phyloP scores from a whole-genome alignment of 2,888 invertebrate genomes.

The Scaptomyza polygonia region DNA sequence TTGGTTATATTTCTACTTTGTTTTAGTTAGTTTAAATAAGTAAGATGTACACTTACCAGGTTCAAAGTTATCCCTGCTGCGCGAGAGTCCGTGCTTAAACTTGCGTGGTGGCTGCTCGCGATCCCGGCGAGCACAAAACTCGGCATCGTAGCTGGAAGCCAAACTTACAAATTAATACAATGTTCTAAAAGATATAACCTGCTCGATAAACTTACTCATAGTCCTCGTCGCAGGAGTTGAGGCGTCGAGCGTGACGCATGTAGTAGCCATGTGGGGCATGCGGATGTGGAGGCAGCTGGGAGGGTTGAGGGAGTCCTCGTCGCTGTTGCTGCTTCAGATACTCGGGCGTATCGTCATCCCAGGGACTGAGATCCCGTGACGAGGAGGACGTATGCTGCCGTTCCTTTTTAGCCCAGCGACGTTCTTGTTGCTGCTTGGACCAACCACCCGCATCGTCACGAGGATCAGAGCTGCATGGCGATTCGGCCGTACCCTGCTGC shows the following conservation, averaged over 20 bases:
- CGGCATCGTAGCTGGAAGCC: slow-evolving; percentile 82
- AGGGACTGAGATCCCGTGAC: slow-evolving; percentile 91
- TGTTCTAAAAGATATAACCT: background rate
- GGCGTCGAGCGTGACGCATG: slow-evolving; percentile 85
- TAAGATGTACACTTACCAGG: slow-evolving; percentile 65
- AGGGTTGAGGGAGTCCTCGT: slow-evolving; percentile 36
- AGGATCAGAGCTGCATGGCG: slow-evolving; percentile 92
- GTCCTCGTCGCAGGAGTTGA: slow-evolving; percentile 89
- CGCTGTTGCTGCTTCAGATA: slow-evolving; percentile 84
- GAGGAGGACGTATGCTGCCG: slow-evolving; percentile 89
- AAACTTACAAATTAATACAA: background rate
- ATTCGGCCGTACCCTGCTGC: slow-evolving; percentile 85
- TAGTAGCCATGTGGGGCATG: slow-evolving; percentile 84
- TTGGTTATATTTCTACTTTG: too few species aligned
- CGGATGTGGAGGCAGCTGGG: slow-evolving; percentile 44
- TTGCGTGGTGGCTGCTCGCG: slow-evolving; percentile 77
- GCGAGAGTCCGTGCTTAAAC: slow-evolving; percentile 81
- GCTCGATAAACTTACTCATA: slow-evolving; percentile 87
- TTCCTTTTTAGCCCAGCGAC: slow-evolving; percentile 85
- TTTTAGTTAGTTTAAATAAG: too few species aligned
- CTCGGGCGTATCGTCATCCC: slow-evolving; percentile 90
- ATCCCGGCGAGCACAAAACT: slow-evolving; percentile 79
- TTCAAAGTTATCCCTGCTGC: slow-evolving; percentile 84
- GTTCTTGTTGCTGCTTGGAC: slow-evolving; percentile 81
- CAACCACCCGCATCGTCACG: slow-evolving; percentile 86